Evolutionary conservation across 1,140 invertebrate genomes (phyloP).

Genomic region (Philotrypesis tridentata): DNA sequence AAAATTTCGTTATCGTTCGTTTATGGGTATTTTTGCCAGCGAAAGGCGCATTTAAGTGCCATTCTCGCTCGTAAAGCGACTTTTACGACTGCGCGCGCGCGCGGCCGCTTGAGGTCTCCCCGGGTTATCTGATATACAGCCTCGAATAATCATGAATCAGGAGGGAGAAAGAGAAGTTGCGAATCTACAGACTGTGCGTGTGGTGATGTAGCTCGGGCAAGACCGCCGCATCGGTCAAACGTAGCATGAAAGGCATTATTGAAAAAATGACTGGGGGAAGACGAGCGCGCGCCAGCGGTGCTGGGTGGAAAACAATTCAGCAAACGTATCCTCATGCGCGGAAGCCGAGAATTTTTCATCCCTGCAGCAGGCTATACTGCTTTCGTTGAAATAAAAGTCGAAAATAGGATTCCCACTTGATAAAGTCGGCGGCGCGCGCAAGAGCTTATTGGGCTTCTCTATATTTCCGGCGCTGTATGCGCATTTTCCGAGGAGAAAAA

Average conservation of each 20-base stretch:
- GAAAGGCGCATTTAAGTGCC: conserved; percentile 22
- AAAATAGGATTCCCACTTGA: not conserved
- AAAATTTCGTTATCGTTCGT: conserved; percentile 53
- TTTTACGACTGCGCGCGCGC: conserved; percentile 38
- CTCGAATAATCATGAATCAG: conserved; percentile 39
- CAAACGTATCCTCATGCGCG: not conserved
- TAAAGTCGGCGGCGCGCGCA: not conserved
- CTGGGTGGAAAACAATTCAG: not conserved
- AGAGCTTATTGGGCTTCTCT: not conserved
- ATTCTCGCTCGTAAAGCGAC: conserved; percentile 48
- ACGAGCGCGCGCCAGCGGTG: too few species aligned
- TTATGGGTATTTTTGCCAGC: conserved; percentile 47
- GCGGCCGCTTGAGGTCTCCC: conserved; percentile 5
- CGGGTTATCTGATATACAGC: conserved; percentile 32
- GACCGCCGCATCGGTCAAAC: not conserved
- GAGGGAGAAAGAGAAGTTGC: not conserved
- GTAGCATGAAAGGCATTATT: too few species aligned
- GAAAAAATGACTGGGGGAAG: not conserved
- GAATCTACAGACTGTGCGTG: not conserved
- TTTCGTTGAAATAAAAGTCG: not conserved
- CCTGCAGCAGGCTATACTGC: too few species aligned
- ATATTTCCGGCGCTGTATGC: not conserved
- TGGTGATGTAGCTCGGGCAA: not conserved
- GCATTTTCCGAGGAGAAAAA: not conserved
- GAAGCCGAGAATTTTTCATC: not conserved